Conservation (phyloP, 2,797 vertebrate species). For the Propithecus deckenii region DNA sequence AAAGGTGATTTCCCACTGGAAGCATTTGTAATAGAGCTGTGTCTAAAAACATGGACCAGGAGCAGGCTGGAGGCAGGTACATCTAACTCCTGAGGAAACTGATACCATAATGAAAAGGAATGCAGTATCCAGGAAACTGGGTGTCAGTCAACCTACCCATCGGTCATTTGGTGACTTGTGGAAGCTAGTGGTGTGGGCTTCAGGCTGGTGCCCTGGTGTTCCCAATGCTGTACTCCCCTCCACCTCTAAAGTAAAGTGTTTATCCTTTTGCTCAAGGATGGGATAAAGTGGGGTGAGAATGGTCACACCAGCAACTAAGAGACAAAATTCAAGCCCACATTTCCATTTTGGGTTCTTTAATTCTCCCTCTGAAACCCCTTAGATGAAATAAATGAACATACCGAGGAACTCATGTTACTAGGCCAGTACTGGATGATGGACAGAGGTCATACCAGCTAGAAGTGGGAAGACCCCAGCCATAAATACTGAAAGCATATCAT, state of each 20-base stretch:
- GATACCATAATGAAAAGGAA: neutral
- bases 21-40: neutral
- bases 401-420: neutral
- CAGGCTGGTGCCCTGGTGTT: neutral
- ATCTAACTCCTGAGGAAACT: neutral
- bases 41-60: neutral
- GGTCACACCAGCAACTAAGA: neutral
- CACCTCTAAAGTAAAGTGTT: neutral
- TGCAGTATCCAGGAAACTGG: slow-evolving; percentile 14
- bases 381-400: neutral
- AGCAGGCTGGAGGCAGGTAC: neutral
- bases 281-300: neutral
- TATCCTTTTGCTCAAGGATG: neutral
- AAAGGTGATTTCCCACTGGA: neutral
- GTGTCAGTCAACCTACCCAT: neutral
- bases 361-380: neutral
- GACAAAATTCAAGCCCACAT: neutral
- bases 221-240: neutral
- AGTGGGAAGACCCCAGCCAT: neutral
- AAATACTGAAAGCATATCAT: neutral
- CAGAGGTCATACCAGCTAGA: neutral
- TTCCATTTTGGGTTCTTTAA: neutral
- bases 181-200: slow-evolving; percentile 32
- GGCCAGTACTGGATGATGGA: neutral
- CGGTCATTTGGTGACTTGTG: slow-evolving; percentile 38